Base-by-base conservation (phyloP, 2,113 vertebrate genomes). In the Candoia aspera region DNA sequence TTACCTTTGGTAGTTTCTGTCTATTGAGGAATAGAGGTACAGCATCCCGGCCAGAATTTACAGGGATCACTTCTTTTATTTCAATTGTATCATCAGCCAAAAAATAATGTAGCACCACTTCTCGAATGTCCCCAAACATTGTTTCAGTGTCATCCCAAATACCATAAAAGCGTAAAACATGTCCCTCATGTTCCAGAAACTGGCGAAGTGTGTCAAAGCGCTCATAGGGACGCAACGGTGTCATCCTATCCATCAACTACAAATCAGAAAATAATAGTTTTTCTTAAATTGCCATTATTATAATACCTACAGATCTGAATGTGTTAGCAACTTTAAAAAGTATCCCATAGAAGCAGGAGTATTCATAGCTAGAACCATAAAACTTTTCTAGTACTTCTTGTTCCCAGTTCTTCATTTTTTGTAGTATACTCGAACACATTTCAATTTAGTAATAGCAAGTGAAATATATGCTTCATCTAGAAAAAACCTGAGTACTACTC, bases 1-100 rank as follows among this genome's bases (percentile, higher is more conserved):
- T 97, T 92, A 99, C 99, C 98, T 99, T 99, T 17, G 98, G 99
- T 86, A 99, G 97, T 89, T 98, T 99, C 94, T 97, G 93, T 91
- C 99, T 98, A 88, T 91, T 96, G 60, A 99, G 98, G 94, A 99
- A 99, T 83, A 97, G 97, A 1, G 98, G 89, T 62, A 93, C 37
- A 11, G 86, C 13, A 88, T 98, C 97, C 86, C 98, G 96, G 59
- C 98, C 98, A 17, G 98, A 98, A 95, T 99, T 99, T 4, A 92
- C 68, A 12, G 97, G 92, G 46, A 96, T 8, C 8, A 98, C n/a
- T 97, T 99, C 98, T 79, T 93, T 96, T 91, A 99, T 97, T 96
- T 99, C 98, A 12, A 99, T 91, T 46, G 99, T 99, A 96, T 98
- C 98, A 93, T 99, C 98, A 68, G 97, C 94, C 94, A 99, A 97